phyloP scores from a whole-genome alignment of 2,797 vertebrate species.

The Stomatorhinus walkeri region DNA sequence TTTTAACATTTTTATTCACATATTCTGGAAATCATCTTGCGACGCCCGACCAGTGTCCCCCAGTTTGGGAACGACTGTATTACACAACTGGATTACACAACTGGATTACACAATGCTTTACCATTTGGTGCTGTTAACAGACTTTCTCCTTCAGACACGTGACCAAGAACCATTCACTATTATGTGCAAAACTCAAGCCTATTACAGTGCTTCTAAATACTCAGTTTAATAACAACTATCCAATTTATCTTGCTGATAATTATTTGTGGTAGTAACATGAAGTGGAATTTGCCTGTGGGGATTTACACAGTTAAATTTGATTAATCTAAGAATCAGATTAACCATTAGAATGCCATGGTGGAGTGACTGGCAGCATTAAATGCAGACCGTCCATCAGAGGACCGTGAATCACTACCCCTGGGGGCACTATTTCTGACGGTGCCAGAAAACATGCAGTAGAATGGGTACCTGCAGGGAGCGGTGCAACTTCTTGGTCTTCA shows the following conservation, averaged over 20 bases:
- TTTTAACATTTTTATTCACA: background rate
- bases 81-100: background rate
- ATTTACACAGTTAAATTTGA: background rate
- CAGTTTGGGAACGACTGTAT: background rate
- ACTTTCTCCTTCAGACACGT: background rate
- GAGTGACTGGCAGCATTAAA: background rate
- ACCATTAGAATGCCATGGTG: background rate
- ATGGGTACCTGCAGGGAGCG: conserved; percentile 75
- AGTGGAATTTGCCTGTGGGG: background rate
- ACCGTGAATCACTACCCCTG: background rate
- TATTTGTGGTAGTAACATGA: background rate
- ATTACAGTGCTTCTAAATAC: background rate
- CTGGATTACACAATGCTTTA: background rate
- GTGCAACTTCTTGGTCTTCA: conserved; percentile 81
- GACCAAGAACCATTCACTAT: background rate
- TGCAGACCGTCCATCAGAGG: background rate
- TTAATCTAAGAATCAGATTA: background rate
- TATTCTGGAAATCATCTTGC: background rate
- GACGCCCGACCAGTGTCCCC: background rate
- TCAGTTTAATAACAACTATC: background rate
- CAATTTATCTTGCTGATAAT: background rate
- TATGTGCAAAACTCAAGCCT: background rate
- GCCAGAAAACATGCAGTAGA: background rate
- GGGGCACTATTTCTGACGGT: background rate
- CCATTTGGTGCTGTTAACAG: background rate